Percentiles rank a stretch among this genome's conserved stretches.
Evolutionary conservation across 2,888 invertebrate genomes (phyloP).

Genomic region (Megastigmus dorsalis): DNA sequence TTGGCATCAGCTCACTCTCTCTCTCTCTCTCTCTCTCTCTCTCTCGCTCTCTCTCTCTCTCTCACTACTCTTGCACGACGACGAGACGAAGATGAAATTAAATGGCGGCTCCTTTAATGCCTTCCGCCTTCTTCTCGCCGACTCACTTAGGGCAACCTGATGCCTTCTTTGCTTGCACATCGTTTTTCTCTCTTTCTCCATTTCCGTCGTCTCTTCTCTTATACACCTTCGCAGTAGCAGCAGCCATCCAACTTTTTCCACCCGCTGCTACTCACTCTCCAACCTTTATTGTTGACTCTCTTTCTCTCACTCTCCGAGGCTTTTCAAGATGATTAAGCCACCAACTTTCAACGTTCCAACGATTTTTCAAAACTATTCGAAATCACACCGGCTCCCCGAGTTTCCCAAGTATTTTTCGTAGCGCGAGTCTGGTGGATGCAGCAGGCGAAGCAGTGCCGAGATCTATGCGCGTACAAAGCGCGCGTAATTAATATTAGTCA

Average conservation of each 20-base stretch:
- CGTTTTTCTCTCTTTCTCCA: conserved; percentile 5
- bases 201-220: not conserved
- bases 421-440: no score
- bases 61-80: not conserved
- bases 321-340: not conserved
- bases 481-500: conserved; percentile 27
- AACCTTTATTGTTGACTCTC: conserved; percentile 1
- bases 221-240: no score
- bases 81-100: conserved; percentile 40
- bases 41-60: conserved; percentile 5
- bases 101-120: conserved; percentile 42
- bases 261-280: not conserved
- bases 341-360: no score
- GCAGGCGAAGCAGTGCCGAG: no score
- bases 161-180: conserved; percentile 23
- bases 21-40: not conserved
- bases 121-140: conserved; percentile 11
- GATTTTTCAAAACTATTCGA: not conserved
- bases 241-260: conserved; percentile 1
- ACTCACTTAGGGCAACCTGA: conserved; percentile 29
- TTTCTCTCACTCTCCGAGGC: not conserved
- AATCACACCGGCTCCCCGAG: no score
- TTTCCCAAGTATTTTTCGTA: no score
- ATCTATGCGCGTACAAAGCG: no score
- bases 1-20: not conserved